Base-by-base conservation (phyloP, 2,888 invertebrate genomes). In the Podabrus alpinus region DNA sequence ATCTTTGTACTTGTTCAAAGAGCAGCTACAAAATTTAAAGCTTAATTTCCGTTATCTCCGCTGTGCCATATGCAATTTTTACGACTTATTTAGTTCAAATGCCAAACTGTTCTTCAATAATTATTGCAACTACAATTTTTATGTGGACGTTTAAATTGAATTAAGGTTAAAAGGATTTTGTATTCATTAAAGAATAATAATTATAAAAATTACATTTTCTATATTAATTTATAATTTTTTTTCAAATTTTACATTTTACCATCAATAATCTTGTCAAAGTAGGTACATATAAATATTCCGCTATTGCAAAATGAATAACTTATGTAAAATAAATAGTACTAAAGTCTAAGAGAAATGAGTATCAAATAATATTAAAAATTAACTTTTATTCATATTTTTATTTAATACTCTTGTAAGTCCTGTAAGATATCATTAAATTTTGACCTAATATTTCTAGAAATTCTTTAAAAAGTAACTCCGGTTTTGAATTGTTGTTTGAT, bases 371-470 rank as follows among this genome's bases (percentile, higher is more conserved):
- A 21, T 21, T 21, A 21, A 21, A 7, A 21, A 21, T 21, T 21
- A 7, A 21, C 21, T 21, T 21, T 21, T 2, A 21, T 7, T 21
- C 4, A 21, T 21, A 29, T 45, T 45, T 45, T n/a, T 45, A 45
- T 7, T 45, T 45, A 45, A 45, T 1, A 45, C 45, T 45, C n/a
- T 45, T 45, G 5, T 45, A 45, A 45, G 45, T 45, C 13, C 45
- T 45, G 9, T 45, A 45, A 45, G 45, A 45, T 13, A 45, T 9
- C 45, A 45, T 45, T 45, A 45, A 45, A 45, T 45, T 45, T 45
- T 45, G 45, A 45, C 13, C n/a, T 45, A 45, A 45, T n/a, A 45
- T 45, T 93, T 93, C 78, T 93, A 92, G 85, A 94, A 94, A 2
- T 94, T 94, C 76, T 92, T 45, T 45, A 45, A 45, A 45, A 7